These are phyloP conservation scores for Avahi laniger DNA, from an alignment of 2,797 vertebrate species.

Conservation along the genomic window DNA sequence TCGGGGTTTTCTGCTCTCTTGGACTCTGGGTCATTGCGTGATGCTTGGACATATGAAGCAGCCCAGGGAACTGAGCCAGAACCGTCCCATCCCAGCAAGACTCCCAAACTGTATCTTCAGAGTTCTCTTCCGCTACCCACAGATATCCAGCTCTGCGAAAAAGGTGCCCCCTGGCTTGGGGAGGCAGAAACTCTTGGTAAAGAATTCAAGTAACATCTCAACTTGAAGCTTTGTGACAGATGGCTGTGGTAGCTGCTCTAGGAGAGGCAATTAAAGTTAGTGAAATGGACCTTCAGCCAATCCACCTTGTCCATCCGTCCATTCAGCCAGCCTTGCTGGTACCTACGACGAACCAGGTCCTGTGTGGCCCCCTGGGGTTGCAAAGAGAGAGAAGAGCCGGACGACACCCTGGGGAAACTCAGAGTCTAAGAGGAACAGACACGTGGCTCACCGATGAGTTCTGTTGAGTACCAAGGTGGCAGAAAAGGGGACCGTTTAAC, in stretches of 20 bases:
- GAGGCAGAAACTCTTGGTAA: background rate
- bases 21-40: background rate
- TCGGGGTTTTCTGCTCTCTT: background rate
- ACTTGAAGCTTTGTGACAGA: background rate
- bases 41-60: background rate
- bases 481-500: background rate
- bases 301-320: background rate
- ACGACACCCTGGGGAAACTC: background rate
- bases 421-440: background rate
- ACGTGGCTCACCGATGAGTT: background rate
- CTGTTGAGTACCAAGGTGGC: background rate
- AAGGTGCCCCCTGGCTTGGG: background rate
- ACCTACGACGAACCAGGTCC: background rate
- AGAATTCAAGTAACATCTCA: background rate
- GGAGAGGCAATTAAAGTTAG: background rate
- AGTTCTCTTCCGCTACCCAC: background rate
- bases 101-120: too few species aligned
- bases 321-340: fast-evolving
- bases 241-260: background rate
- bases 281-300: background rate
- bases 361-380: fast-evolving
- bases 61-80: background rate
- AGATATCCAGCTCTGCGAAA: background rate
- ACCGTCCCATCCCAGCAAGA: background rate
- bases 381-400: background rate